Base-by-base conservation (phyloP, 2,797 vertebrate genomes). In the Crocodylus rhombifer region DNA sequence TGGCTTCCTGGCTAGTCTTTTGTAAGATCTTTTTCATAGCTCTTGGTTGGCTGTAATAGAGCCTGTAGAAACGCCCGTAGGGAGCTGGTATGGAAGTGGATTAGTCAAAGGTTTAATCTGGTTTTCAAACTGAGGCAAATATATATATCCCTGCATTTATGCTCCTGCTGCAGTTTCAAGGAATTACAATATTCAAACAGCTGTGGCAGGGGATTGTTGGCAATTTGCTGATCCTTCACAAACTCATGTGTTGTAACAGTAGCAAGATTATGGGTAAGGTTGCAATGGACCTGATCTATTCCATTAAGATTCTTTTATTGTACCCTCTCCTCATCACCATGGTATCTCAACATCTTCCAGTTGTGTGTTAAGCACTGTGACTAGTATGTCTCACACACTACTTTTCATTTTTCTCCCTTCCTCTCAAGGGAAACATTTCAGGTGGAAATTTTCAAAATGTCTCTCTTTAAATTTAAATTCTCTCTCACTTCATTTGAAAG, bases 1-100 rank as follows among this genome's bases (percentile, higher is more conserved):
- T 64, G 93, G 91, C 96, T 95, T 93, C 97, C 97, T 90, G 93
- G 96, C 94, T 94, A 69, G 78, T 56, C 94, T 96, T 95, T 95
- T 94, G 84, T 95, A 12, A 95, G 94, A 87, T 91, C 92, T 90
- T 84, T 92, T 84, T 88, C 90, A 67, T 92, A 90, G 89, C 87
- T 89, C 77, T 78, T 89, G 82, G 73, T 60, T 88, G 55, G 82
- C 80, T 87, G 86, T 92, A 94, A 87, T 85, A 60, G 82, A 90
- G 92, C 91, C 75, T 75, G 93, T 67, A 75, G 94, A 92, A 96
- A 94, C 92, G 94, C 94, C 96, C 89, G 94, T 88, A 89, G 88
- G 94, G 96, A 96, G 93, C 93, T 94, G 88, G 93, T 92, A 94
- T 74, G 92, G 91, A 96, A 96, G 90, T n/a, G 85, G 94, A 87